These are phyloP conservation scores for Conomelus anceps DNA, from an alignment of 2,888 invertebrate species.

Conservation along the genomic window DNA sequence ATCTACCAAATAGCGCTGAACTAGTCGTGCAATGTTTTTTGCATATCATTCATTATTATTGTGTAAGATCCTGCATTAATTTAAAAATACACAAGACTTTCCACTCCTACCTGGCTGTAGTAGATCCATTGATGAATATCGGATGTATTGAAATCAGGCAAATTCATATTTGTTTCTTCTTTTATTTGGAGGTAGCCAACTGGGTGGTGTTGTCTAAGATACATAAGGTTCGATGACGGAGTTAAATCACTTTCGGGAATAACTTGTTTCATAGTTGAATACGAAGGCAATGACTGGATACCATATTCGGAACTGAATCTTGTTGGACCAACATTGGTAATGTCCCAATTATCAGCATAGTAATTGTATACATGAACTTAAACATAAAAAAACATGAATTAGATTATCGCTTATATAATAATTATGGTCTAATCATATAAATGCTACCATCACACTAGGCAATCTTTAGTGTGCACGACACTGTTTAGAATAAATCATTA, in stretches of 20 bases:
- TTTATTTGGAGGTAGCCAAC: conserved; percentile 60
- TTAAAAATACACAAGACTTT: not conserved
- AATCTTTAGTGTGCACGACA: no score
- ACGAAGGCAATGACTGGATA: conserved; percentile 79
- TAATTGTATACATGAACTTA: conserved; percentile 87
- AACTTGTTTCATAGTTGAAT: conserved; percentile 58
- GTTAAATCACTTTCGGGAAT: conserved; percentile 47
- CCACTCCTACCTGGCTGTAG: conserved; percentile 73
- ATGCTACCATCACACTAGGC: no score
- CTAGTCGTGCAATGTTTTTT: no score
- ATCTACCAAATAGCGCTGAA: no score
- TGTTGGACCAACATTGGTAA: conserved; percentile 66
- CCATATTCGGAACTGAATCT: conserved; percentile 96
- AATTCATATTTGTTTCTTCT: conserved; percentile 59
- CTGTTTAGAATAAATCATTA: no score
- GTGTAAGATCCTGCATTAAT: no score
- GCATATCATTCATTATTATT: no score
- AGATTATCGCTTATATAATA: no score
- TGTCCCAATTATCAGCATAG: conserved; percentile 69
- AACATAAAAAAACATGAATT: no score
- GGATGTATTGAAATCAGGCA: conserved; percentile 47
- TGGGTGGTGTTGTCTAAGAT: conserved; percentile 82
- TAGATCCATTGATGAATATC: conserved; percentile 66
- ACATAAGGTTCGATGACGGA: conserved; percentile 53
- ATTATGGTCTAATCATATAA: no score